phyloP scores from a whole-genome alignment of 2,888 invertebrate genomes.

The Steinernema hermaphroditum region DNA sequence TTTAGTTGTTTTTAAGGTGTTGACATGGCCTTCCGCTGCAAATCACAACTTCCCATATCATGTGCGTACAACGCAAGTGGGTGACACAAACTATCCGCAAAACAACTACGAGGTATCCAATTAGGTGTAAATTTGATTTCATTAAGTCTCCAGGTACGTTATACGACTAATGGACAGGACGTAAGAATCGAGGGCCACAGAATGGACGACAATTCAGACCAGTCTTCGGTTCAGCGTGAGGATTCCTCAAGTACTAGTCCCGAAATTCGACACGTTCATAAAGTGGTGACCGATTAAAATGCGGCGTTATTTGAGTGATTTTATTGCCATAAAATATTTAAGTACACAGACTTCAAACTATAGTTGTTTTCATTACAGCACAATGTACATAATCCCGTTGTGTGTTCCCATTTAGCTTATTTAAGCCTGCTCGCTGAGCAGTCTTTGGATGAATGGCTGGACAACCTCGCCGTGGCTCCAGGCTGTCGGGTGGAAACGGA shows the following conservation, averaged over 20 bases:
- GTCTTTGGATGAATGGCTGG: conserved; percentile 56
- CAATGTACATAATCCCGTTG: conserved; percentile 18
- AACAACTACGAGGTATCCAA: conserved; percentile 44
- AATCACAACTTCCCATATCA: conserved; percentile 89
- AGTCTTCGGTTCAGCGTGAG: not conserved
- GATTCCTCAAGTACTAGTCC: conserved; percentile 22
- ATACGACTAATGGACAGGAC: not conserved
- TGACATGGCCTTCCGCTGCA: conserved; percentile 82
- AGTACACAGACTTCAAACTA: not conserved
- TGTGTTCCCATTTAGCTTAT: not conserved
- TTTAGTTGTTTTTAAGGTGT: conserved; percentile 70
- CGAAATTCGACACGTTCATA: not conserved
- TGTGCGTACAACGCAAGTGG: conserved; percentile 79
- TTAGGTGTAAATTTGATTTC: not conserved
- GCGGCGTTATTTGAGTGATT: not conserved
- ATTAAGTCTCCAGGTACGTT: not conserved
- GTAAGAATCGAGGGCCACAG: not conserved
- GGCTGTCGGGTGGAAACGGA: conserved; percentile 66
- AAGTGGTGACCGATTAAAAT: not conserved
- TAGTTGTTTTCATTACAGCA: not conserved
- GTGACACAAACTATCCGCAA: conserved; percentile 47
- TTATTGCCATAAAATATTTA: conserved; percentile 25
- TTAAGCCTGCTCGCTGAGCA: conserved; percentile 44
- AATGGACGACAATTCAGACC: not conserved
- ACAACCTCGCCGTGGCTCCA: conserved; percentile 65